phyloP scores from a whole-genome alignment of 2,888 invertebrate species.

The Melanostoma mellinum region DNA sequence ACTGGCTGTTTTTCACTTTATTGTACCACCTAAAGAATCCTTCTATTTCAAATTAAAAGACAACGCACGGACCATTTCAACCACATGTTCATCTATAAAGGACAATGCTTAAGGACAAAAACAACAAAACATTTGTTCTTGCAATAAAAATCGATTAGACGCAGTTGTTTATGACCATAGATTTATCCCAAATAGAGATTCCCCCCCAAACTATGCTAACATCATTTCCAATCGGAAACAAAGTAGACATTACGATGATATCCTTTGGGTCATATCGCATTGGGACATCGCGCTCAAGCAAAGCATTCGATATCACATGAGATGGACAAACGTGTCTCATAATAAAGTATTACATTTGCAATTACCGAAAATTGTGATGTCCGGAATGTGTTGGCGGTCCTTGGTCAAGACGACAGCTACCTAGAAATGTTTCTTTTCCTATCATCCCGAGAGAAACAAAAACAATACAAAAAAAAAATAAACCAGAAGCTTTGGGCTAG shows the following conservation, averaged over 20 bases:
- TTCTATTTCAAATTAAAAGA: slow-evolving; percentile 2
- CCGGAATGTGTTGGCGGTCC: slow-evolving; percentile 49
- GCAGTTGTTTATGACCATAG: slow-evolving; percentile 81
- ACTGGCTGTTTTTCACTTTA: too few species aligned
- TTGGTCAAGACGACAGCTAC: slow-evolving; percentile 48
- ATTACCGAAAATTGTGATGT: slow-evolving; percentile 69
- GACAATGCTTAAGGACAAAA: background rate
- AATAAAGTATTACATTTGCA: slow-evolving; percentile 74
- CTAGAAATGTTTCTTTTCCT: slow-evolving; percentile 18
- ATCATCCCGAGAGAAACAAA: slow-evolving; percentile 16
- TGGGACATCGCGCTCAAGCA: slow-evolving; percentile 76
- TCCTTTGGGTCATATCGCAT: slow-evolving; percentile 77
- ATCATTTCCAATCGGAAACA: slow-evolving; percentile 79
- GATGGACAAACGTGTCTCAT: slow-evolving; percentile 75
- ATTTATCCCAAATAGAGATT: slow-evolving; percentile 74
- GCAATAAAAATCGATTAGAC: slow-evolving; percentile 78
- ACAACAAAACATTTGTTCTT: slow-evolving; percentile 27
- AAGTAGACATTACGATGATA: slow-evolving; percentile 81
- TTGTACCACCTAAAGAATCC: too few species aligned
- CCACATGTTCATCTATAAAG: slow-evolving; percentile 27
- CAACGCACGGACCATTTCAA: slow-evolving; percentile 33
- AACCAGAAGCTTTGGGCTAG: slow-evolving; percentile 64
- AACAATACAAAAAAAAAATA: slow-evolving; percentile 1
- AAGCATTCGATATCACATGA: slow-evolving; percentile 41
- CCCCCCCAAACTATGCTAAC: slow-evolving; percentile 25